Base-by-base conservation (phyloP, 2,797 vertebrate species). In the Neostethus bicornis region DNA sequence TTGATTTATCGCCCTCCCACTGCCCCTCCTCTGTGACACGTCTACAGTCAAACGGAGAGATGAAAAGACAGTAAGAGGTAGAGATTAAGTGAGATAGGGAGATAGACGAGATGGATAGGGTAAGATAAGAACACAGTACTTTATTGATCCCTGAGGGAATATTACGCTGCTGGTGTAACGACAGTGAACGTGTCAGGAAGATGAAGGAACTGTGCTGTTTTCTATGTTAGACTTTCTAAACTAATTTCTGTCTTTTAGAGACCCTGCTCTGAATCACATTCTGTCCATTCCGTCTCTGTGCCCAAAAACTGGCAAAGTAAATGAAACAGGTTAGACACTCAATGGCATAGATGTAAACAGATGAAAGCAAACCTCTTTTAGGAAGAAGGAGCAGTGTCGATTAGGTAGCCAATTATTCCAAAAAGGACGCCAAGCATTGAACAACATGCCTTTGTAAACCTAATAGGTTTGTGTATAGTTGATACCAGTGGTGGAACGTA, bases 121-220 rank as follows among this genome's bases (percentile, higher is more conserved):
- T 25, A 1, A 44, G 81, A 85, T 81, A 83, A 82, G 71, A 72
- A 73, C 25, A 37, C 46, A 21, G 51, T 63, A 65, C 58, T 79
- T 79, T 84, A 81, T 87, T 86, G 83, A 87, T 85, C 84, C 83
- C 81, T 14, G 53, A 17, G 85, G 85, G 81, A 80, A 86, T 81
- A 87, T 87, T 82, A 85, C 82, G 79, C 73, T 75, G 63, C 59
- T 65, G 32, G 76, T 83, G 83, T 84, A 85, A 89, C 86, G 85
- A 87, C 74, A 74, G 72, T 0, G 44, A 75, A 69, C 48, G 73
- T 56, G 56, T 74, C 50, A 32, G 53, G 47, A 55, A 72, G 80
- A 85, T 85, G 71, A 84, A 79, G 81, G 73, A 42, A 38, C 53
- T 47, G 51, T 5, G n/a, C 16, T 49, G 61, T 70, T 71, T 59